phyloP scores from a whole-genome alignment of 37 sponge, comb jelly and placozoan species.

The Eunapius fragilis region DNA sequence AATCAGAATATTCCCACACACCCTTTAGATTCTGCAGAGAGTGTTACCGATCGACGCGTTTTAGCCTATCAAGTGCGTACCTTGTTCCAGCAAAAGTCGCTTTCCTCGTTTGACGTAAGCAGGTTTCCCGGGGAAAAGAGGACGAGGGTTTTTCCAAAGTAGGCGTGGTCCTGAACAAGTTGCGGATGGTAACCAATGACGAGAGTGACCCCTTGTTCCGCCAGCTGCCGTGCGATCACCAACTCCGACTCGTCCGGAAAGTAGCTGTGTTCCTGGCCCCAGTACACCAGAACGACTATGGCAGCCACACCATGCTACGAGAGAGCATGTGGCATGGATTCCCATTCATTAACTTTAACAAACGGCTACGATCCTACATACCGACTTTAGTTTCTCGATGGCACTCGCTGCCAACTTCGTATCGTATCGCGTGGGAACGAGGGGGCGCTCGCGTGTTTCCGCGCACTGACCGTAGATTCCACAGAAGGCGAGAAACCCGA shows the following conservation, averaged over 20 bases:
- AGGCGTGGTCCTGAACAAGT: constrained; percentile 65
- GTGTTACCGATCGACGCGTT: not conserved
- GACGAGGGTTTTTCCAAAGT: constrained; percentile 72
- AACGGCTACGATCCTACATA: too few relatives aligned
- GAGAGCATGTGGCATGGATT: not conserved
- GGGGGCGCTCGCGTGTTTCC: constrained; percentile 9
- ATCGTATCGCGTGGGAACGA: constrained; percentile 57
- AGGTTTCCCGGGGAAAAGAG: constrained; percentile 59
- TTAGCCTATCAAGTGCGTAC: not conserved
- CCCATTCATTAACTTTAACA: too few relatives aligned
- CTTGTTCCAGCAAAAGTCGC: constrained; percentile 61
- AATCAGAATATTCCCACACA: constrained; percentile 22
- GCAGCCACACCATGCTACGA: constrained; percentile 52
- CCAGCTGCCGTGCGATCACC: constrained; percentile 48
- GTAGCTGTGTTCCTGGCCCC: constrained; percentile 57
- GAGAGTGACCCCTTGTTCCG: constrained; percentile 32
- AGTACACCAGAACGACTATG: constrained; percentile 72
- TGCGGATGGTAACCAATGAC: constrained; percentile 67
- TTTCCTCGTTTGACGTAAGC: constrained; percentile 2
- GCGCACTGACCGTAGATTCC: constrained; percentile 41
- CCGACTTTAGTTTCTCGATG: constrained; percentile 47
- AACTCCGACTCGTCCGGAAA: constrained; percentile 64
- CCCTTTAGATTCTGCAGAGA: not conserved
- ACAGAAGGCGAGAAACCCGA: constrained; percentile 69
- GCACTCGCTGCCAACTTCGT: constrained; percentile 25